Base-by-base conservation (phyloP, 2,888 invertebrate species). In the Petrophora chlorosata region DNA sequence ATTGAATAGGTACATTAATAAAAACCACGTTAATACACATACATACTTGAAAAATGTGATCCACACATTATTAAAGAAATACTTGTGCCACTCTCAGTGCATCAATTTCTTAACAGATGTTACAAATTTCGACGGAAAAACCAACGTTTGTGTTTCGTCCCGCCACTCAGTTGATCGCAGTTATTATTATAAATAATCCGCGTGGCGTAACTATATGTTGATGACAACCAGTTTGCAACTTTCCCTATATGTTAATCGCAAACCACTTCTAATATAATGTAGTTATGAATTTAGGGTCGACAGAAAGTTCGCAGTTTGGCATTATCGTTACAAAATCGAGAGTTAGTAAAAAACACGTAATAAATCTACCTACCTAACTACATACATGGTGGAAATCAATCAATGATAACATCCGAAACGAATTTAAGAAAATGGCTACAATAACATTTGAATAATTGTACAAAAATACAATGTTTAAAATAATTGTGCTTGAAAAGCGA, bases 11-110 rank as follows among this genome's bases (percentile, higher is more conserved):
- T n/a, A 84, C 76, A 79, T 78, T 66, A 81, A 82, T 83, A 82
- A 83, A 86, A 85, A 82, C 69, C 86, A 86, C 85, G 71, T 80
- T 79, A 84, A 82, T 82, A 86, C 83, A 85, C 78, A 77, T 76
- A 76, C 76, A 79, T 80, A 76, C 70, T 76, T 73, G 51, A 71
- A 78, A 76, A 81, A 66, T 68, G 80, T 82, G 81, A 80, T 70
- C 42, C 80, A 85, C 81, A 76, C 79, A 65, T 41, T 49, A 57
- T 61, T 49, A 68, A 59, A 10, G 30, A 56, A 59, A 67, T 58
- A 56, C 63, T 74, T 74, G 76, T 79, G 79, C 76, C 73, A 78
- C 75, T 73, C 75, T 71, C 59, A 75, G 76, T 79, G 79, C 76
- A 75, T 67, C 59, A 63, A 65, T 65, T 40, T 51, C 22, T 29